Base-by-base conservation (phyloP, 37 sponge, comb jelly and placozoan genomes). In the Tethya wilhelma region DNA sequence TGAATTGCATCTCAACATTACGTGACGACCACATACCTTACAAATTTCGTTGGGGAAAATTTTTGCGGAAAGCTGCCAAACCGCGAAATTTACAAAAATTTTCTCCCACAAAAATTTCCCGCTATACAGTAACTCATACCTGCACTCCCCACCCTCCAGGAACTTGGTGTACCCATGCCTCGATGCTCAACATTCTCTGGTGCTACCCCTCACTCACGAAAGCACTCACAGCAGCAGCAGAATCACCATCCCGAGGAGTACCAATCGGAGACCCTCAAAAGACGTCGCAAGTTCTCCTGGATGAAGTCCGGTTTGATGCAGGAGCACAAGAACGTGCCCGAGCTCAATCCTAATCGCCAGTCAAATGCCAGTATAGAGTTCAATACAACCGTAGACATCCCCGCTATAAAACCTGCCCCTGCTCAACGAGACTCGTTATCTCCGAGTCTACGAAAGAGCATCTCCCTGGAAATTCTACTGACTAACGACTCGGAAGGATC, bases 231-330 rank as follows among this genome's bases (percentile, higher is more conserved):
- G 14, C 9, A 9, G 14, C 53, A 19, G 53, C 59, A 58, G 59
- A 58, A 4, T 14, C 23, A 4, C 26, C 14, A 4, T 59, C 11
- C 46, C 9, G 84, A 84, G 5, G 75, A 68, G 32, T 67, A 68
- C 56, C 23, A 41, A 11, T 57, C 74, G 22, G 84, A 84, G 38
- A 75, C 77, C 5, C 44, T 75, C 8, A 74, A 67, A 59, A 66
- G 82, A 29, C 62, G 76, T 19, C 44, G 68, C 12, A 75, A 75
- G 25, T 84, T 84, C 56, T 43, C 59, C 0, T 83, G 74, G 83
- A 49, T 66, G 29, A 83, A 83, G 42, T 56, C 64, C 36, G 38
- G 32, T 25, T 46, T 72, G 34, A 71, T 45, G 64, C 40, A 55
- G 17, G 38, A 71, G 41, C 58, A 81, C 26, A 36, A 60, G 43